Evolutionary conservation across 2,113 vertebrate species (phyloP), one percentile per base, ranked within the genome.

Genomic region (Alligator sinensis): DNA sequence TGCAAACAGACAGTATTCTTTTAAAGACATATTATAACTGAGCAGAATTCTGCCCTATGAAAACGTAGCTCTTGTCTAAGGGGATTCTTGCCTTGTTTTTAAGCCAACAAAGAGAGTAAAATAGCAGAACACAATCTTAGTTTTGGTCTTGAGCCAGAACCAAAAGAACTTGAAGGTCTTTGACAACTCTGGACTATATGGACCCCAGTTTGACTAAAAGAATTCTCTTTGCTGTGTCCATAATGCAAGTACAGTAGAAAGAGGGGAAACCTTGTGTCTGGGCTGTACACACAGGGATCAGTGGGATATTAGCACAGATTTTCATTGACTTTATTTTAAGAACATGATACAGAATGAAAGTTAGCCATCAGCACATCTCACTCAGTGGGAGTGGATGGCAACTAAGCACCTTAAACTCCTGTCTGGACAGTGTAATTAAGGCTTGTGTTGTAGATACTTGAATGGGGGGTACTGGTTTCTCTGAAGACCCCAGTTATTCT

Each of bases 401-500:
- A 28, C 61, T 86, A 81, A 91, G 60, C 78, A 68, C 57, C 77
- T 77, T 91, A 64, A 86, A 81, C 11, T 86, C 83, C 83, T 28
- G 70, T 86, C 89, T 91, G 89, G 83, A 81, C 89, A 81, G 61
- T 86, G 70, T 86, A 86, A 86, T 91, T 91, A 91, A 86, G 70
- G 77, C 77, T 34, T 81, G 61, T 76, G 61, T 66, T 68, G 70
- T 78, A 91, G 89, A 91, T 70, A 54, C 77, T 81, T 81, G 89
- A 10, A 34, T 77, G 27, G 55, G 30, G 55, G 77, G 60, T 81
- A 54, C 83, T 76, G 88, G 54, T 76, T 80, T 82, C 75, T 86
- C 83, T 77, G 70, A 86, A 68, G 83, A 86, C 75, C 83, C 70
- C 89, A 91, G 89, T 91, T 91, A 91, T 86, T 91, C 89, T 91